Percentiles rank a stretch among this genome's conserved stretches.
Conservation (phyloP, 2,113 vertebrate species). For the Zosterops borbonicus region DNA sequence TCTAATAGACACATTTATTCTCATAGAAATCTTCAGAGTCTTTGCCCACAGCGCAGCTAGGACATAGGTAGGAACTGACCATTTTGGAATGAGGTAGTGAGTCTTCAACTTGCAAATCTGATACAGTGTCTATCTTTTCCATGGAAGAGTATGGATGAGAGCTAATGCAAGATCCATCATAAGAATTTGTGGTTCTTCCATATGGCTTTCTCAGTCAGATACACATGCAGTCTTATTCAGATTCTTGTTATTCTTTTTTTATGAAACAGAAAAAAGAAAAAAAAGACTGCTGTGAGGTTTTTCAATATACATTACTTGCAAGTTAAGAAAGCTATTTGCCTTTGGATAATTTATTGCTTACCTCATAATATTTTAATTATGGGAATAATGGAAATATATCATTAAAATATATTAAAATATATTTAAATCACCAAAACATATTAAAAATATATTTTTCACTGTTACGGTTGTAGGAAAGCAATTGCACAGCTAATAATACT, state of each 20-base stretch:
- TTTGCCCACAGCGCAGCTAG: background rate
- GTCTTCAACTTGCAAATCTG: background rate
- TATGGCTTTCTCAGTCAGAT: background rate
- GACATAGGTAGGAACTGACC: background rate
- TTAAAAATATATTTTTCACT: background rate
- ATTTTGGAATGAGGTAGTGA: background rate
- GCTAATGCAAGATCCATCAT: background rate
- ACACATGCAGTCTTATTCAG: fast-evolving
- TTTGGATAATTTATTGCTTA: background rate
- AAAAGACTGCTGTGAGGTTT: background rate
- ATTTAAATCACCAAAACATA: background rate
- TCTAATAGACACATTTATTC: background rate
- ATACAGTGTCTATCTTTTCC: background rate
- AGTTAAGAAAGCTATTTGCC: background rate
- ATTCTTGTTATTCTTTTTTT: background rate
- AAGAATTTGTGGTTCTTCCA: background rate
- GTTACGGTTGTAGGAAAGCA: background rate
- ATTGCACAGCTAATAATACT: conserved; percentile 12
- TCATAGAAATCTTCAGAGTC: background rate
- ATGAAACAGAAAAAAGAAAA: background rate
- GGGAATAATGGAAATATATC: conserved; percentile 4
- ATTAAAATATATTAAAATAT: background rate
- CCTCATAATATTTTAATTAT: background rate
- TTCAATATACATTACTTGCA: background rate
- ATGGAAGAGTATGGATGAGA: background rate